These are phyloP conservation scores for Drosophila yakuba DNA, from an alignment of 1,140 invertebrate species.

Conservation along the genomic window DNA sequence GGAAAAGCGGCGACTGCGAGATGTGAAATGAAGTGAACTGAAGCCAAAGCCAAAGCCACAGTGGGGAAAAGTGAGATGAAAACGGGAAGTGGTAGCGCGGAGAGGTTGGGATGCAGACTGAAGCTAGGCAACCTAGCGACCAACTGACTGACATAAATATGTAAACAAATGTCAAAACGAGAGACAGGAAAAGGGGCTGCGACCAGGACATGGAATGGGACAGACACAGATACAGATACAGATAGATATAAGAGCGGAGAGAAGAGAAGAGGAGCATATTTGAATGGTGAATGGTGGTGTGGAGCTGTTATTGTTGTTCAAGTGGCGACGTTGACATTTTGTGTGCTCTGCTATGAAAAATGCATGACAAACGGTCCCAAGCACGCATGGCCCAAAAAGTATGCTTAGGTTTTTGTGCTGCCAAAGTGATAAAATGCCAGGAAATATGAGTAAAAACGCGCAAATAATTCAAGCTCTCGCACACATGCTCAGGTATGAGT, in stretches of 20 bases:
- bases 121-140: conserved; percentile 64
- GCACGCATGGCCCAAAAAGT: conserved; percentile 60
- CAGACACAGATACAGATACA: neutral
- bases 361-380: conserved; percentile 76
- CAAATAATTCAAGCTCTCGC: conserved; percentile 69
- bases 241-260: neutral
- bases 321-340: conserved; percentile 74
- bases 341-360: conserved; percentile 63
- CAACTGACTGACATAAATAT: conserved; percentile 80
- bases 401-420: conserved; percentile 51
- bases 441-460: conserved; percentile 75
- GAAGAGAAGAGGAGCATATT: conserved; percentile 28
- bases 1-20: conserved; percentile 39
- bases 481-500: conserved; percentile 25
- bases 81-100: conserved; percentile 1
- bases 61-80: conserved; percentile 22
- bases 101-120: conserved; percentile 12
- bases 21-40: conserved; percentile 68
- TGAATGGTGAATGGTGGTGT: conserved; percentile 49
- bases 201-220: conserved; percentile 35
- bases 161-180: conserved; percentile 84
- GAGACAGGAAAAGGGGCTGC: conserved; percentile 35
- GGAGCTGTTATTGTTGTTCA: conserved; percentile 71
- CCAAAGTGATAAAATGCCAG: conserved; percentile 59
- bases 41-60: conserved; percentile 54